These are phyloP conservation scores for Listronotus bonariensis DNA, from an alignment of 1,140 invertebrate species.

Conservation along the genomic window DNA sequence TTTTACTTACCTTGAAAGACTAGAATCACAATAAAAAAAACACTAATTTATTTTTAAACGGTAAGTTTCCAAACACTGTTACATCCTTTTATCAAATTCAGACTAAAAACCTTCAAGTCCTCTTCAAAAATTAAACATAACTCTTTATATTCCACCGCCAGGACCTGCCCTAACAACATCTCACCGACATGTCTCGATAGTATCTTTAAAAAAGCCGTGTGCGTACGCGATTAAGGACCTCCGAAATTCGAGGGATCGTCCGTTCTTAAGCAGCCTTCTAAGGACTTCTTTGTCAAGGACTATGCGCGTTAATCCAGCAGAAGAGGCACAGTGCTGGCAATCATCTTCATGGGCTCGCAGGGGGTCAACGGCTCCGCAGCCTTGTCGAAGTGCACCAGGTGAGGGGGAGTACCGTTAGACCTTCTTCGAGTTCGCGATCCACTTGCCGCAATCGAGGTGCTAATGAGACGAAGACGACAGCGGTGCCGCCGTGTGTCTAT, in stretches of 20 bases:
- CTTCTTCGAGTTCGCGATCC: conserved; percentile 34
- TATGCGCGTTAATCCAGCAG: conserved; percentile 29
- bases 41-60: conserved; percentile 11
- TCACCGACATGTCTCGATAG: conserved; percentile 7
- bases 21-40: conserved; percentile 15
- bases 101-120: not conserved
- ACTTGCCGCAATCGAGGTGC: conserved; percentile 24
- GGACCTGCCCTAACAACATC: conserved; percentile 5
- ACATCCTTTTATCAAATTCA: conserved; percentile 6
- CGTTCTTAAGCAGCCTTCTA: not conserved
- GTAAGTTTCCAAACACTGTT: not conserved
- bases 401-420: conserved; percentile 32
- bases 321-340: conserved; percentile 31
- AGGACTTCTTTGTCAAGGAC: conserved; percentile 23
- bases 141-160: not conserved
- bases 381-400: conserved; percentile 25
- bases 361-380: conserved; percentile 35
- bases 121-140: not conserved
- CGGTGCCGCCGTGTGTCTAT: not conserved
- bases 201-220: not conserved
- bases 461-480: conserved; percentile 24
- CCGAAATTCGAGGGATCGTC: conserved; percentile 10
- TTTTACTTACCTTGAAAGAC: conserved; percentile 22
- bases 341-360: conserved; percentile 24
- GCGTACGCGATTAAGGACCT: conserved; percentile 6